Conservation (phyloP, 2,113 vertebrate genomes). For the Fulmarus glacialis region DNA sequence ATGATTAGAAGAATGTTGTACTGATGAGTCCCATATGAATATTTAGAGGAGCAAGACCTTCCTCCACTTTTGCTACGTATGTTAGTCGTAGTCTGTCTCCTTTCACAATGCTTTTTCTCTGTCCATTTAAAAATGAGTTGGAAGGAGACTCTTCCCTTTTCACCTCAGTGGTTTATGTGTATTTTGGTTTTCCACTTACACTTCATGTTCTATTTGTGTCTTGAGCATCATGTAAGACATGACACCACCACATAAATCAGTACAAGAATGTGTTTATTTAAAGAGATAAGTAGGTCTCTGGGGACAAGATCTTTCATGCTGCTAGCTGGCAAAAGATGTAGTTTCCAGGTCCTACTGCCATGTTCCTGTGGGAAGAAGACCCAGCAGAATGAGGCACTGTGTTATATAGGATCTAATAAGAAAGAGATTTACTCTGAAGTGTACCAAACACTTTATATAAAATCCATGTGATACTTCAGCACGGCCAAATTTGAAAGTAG, state of each 20-base stretch:
- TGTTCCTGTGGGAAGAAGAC: not conserved
- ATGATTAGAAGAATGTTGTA: not conserved
- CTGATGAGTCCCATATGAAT: not conserved
- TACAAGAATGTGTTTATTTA: not conserved
- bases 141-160: not conserved
- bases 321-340: not conserved
- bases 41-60: not conserved
- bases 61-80: not conserved
- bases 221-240: not conserved
- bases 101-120: not conserved
- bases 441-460: not conserved
- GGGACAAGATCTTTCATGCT: not conserved
- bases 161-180: not conserved
- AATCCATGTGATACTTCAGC: not conserved
- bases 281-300: not conserved
- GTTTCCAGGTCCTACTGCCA: not conserved
- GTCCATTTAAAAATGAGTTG: not conserved
- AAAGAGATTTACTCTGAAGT: not conserved
- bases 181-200: not conserved
- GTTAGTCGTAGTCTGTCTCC: not conserved
- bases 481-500: slow-evolving; percentile 12
- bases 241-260: not conserved
- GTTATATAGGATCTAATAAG: slow-evolving; percentile 1
- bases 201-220: not conserved
- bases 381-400: not conserved